A percentile compares a stretch with the other conserved stretches of the same genome.
Conservation (phyloP, 2,113 vertebrate genomes). For the Arenaria interpres region DNA sequence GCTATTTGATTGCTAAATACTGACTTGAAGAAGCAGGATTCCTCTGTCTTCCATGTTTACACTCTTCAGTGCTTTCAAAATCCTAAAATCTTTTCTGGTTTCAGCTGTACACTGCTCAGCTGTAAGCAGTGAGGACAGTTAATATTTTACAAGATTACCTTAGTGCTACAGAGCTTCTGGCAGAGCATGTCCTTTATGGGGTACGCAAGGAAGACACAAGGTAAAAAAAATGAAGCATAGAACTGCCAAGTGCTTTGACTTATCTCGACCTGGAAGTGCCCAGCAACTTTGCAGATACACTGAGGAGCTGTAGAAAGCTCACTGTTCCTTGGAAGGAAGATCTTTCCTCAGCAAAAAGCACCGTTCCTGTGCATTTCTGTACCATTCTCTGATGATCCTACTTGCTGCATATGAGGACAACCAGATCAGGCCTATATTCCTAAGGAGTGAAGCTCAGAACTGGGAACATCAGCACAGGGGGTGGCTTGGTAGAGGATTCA, state of each 20-base stretch:
- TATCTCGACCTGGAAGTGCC: background rate
- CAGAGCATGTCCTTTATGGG: background rate
- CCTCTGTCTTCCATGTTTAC: background rate
- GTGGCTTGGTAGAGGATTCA: background rate
- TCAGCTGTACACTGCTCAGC: background rate
- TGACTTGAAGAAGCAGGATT: background rate
- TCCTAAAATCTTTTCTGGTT: background rate
- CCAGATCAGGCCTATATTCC: background rate
- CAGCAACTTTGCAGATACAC: background rate
- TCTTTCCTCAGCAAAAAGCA: background rate
- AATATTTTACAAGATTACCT: background rate
- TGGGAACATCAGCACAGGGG: background rate
- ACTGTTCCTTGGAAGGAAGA: background rate
- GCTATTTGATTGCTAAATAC: background rate
- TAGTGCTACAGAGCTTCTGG: background rate
- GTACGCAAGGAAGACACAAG: rapidly evolving
- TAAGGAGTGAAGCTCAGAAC: background rate
- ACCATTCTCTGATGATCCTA: background rate
- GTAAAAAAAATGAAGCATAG: background rate
- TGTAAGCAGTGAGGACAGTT: background rate
- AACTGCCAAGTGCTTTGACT: background rate
- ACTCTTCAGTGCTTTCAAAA: background rate
- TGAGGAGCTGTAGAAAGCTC: background rate
- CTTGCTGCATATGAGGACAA: background rate
- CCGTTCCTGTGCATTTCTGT: background rate